phyloP scores from a whole-genome alignment of 2,113 vertebrate species.

The Coturnix japonica region DNA sequence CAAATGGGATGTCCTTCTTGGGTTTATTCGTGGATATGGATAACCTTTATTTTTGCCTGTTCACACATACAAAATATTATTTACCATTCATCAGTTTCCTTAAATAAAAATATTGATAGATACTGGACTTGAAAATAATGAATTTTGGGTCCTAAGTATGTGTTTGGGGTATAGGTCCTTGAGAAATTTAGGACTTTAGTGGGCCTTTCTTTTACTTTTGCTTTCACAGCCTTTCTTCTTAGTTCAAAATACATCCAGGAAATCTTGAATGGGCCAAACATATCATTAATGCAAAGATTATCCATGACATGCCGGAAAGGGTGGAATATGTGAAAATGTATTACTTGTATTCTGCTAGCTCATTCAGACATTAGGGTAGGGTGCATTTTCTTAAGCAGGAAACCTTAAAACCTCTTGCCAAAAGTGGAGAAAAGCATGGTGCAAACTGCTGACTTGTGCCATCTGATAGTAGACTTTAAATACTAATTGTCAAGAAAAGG shows the following conservation, averaged over 20 bases:
- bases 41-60: neutral
- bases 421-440: neutral
- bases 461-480: neutral
- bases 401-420: neutral
- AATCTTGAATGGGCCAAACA: neutral
- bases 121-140: neutral
- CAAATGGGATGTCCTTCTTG: neutral
- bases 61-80: neutral
- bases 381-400: neutral
- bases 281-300: neutral
- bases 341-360: neutral
- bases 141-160: neutral
- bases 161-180: neutral
- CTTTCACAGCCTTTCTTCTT: neutral
- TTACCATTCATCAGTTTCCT: neutral
- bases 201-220: neutral
- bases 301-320: neutral
- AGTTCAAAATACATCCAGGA: neutral
- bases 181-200: neutral
- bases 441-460: neutral
- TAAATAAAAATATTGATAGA: neutral
- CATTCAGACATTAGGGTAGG: neutral
- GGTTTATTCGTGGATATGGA: neutral
- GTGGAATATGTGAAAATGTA: accelerated
- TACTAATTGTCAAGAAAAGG: neutral